Evolutionary conservation across 2,797 vertebrate species (phyloP).

Genomic region (Danio jaintianensis): DNA sequence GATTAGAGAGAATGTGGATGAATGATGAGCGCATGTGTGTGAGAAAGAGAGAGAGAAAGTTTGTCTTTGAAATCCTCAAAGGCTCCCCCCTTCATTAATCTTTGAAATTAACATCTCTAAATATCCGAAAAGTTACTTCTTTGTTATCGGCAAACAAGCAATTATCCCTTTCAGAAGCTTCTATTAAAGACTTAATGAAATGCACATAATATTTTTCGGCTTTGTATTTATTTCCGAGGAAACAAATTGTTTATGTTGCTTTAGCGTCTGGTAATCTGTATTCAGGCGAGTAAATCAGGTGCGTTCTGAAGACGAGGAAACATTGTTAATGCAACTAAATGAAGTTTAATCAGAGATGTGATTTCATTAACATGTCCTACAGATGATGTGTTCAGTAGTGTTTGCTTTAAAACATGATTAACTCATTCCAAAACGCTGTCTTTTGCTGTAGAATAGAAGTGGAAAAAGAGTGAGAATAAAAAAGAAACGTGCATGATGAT

Average conservation of each 20-base stretch:
- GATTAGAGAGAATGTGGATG: slow-evolving; percentile 44
- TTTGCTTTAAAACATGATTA: slow-evolving; percentile 26
- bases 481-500: slow-evolving; percentile 22
- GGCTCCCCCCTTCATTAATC: neutral
- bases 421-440: slow-evolving; percentile 18
- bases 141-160: slow-evolving; percentile 22
- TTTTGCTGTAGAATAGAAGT: slow-evolving; percentile 10
- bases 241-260: neutral
- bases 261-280: slow-evolving; percentile 11
- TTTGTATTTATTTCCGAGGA: slow-evolving; percentile 38
- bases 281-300: neutral
- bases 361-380: slow-evolving; percentile 19
- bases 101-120: slow-evolving; percentile 21
- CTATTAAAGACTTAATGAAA: slow-evolving; percentile 23
- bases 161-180: slow-evolving; percentile 17
- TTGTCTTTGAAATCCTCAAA: slow-evolving; percentile 43
- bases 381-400: slow-evolving; percentile 4
- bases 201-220: slow-evolving; percentile 17
- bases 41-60: neutral
- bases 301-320: slow-evolving; percentile 7
- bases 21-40: slow-evolving; percentile 26
- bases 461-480: slow-evolving; percentile 5
- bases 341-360: slow-evolving; percentile 33
- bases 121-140: slow-evolving; percentile 6
- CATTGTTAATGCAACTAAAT: slow-evolving; percentile 20